Evolutionary conservation across 2,797 vertebrate genomes (phyloP), one percentile per base, ranked within the genome.

Genomic region (Rallus crepitans): DNA sequence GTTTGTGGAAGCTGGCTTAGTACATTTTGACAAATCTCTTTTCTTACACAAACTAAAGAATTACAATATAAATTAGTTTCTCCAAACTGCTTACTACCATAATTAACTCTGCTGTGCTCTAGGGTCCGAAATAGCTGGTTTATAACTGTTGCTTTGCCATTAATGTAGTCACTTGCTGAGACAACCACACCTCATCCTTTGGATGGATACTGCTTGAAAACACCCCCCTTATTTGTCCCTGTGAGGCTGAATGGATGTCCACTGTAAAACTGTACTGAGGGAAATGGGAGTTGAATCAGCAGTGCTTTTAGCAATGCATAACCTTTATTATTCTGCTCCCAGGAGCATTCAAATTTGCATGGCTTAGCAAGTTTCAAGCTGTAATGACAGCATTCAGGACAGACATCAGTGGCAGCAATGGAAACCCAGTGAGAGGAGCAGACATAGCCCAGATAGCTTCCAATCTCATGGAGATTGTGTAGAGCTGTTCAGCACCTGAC

Each of bases 281-380:
- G 70, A 94, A 97, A 81, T 71, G 82, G 87, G 77, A 94, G 59
- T 93, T 96, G 92, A 97, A 95, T 97, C 92, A 93, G 31, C 15
- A 28, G 52, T 0, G 1, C 16, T 33, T 75, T 89, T 70, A 94
- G 93, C 84, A 94, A 53, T 71, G 90, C 82, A 37, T 87, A 92
- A 81, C 80, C 81, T 88, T 91, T 95, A 84, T 94, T 89, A 84
- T 75, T 95, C 48, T 94, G 70, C 69, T 97, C 95, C 87, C 82
- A 75, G 87, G 85, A 97, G 82, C 50, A 66, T 2, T 63, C 56
- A 86, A 79, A 95, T 97, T 95, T 96, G 91, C 85, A 69, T 94
- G 89, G 82, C 23, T 96, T 96, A 94, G 93, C 93, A 91, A 88
- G 84, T 57, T 81, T n/a, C 66, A 78, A n/a, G 39, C 64, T 95